Percentiles rank a stretch among this genome's conserved stretches.
Evolutionary conservation across 2,113 vertebrate species (phyloP).

Genomic region (Pollimyrus isidori): DNA sequence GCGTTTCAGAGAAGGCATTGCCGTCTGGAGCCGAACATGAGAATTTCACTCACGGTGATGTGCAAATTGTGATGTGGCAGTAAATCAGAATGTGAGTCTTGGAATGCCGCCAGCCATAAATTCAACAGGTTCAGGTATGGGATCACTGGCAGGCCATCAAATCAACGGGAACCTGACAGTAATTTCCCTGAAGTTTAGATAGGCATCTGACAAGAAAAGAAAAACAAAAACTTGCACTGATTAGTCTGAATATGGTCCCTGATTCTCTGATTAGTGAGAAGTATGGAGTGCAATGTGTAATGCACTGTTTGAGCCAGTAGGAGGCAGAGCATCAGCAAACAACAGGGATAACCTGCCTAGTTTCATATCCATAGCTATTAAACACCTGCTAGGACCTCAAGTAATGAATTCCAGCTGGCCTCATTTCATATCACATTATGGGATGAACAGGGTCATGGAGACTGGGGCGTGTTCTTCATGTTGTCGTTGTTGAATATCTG

Average conservation of each 20-base stretch:
- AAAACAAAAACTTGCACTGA: neutral
- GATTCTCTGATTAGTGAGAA: neutral
- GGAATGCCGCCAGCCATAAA: neutral
- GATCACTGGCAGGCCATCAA: neutral
- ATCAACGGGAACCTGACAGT: neutral
- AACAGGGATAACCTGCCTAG: neutral
- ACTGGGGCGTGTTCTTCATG: neutral
- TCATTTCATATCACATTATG: neutral
- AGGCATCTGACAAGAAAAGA: neutral
- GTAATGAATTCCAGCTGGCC: neutral
- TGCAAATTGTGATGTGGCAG: neutral
- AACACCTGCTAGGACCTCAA: neutral
- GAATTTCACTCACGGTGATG: neutral
- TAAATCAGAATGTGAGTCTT: neutral
- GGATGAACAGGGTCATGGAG: neutral
- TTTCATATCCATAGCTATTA: neutral
- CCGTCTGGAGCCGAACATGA: neutral
- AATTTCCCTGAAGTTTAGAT: neutral
- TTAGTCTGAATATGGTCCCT: neutral
- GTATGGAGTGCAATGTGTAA: neutral
- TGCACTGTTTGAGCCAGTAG: neutral
- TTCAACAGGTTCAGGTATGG: neutral
- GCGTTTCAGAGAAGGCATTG: neutral
- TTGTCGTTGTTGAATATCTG: neutral
- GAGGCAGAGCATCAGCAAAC: neutral